phyloP scores from a whole-genome alignment of 2,888 invertebrate genomes.

The Eremobia ochroleuca region DNA sequence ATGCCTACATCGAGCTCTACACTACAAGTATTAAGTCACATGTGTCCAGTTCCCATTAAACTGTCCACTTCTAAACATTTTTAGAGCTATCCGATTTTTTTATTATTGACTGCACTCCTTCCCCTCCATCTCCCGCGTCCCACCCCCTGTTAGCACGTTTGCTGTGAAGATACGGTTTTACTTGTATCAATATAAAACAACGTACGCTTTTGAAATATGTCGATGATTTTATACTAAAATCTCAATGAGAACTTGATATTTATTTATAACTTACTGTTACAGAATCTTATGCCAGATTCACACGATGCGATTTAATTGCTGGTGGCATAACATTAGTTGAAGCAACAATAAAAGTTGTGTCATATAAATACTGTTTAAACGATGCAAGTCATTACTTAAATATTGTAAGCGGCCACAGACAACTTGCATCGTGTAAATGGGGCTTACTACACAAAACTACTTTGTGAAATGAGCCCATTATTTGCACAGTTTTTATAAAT shows the following conservation, averaged over 20 bases:
- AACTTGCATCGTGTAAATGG: background rate
- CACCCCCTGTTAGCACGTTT: background rate
- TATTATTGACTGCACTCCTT: constrained; percentile 4
- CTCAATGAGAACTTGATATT: background rate
- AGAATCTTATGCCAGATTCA: too few species aligned
- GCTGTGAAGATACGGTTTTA: background rate
- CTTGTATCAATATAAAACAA: background rate
- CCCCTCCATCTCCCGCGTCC: accelerated
- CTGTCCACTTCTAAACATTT: background rate
- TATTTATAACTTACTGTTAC: too few species aligned
- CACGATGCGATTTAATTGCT: too few species aligned
- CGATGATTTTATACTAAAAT: background rate
- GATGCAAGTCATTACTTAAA: background rate
- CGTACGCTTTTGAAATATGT: background rate
- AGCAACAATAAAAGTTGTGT: background rate
- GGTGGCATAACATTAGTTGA: background rate
- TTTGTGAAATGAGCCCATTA: background rate
- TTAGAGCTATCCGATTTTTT: background rate
- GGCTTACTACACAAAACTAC: too few species aligned
- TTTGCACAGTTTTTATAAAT: background rate
- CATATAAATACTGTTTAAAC: background rate
- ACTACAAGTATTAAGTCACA: background rate
- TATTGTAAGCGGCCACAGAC: too few species aligned
- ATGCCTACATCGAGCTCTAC: too few species aligned
- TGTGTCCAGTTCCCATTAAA: background rate